Percentiles rank a stretch among this genome's conserved stretches.
Evolutionary conservation across 2,888 invertebrate genomes (phyloP).

Genomic region (Theretra japonica): DNA sequence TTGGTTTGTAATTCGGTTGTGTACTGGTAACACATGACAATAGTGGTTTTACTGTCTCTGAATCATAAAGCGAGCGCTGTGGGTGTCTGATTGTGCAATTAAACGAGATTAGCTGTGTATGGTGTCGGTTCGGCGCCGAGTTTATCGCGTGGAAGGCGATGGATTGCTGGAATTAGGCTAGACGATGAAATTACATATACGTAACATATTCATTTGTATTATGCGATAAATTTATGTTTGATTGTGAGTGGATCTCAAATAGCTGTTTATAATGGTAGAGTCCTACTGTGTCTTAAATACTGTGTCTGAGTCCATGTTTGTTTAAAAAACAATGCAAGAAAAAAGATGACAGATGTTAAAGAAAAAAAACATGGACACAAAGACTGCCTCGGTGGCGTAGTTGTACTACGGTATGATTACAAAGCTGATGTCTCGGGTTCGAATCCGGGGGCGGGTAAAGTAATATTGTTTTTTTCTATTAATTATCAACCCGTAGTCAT

Average conservation of each 20-base stretch:
- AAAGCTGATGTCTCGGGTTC: no score
- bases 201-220: neutral
- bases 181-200: neutral
- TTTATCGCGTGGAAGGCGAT: neutral
- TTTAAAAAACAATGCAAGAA: no score
- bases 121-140: constrained; percentile 1
- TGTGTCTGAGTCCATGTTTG: no score
- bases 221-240: neutral
- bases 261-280: no score
- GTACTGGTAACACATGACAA: neutral
- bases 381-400: no score
- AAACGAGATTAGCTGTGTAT: neutral
- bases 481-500: no score
- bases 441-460: no score
- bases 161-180: constrained; percentile 4
- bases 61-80: constrained; percentile 3
- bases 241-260: neutral
- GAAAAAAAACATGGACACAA: no score
- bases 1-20: neutral
- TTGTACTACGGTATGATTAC: no score
- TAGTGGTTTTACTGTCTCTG: neutral
- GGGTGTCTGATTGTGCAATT: constrained; percentile 5
- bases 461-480: no score
- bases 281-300: no score
- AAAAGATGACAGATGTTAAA: no score